Base-by-base conservation (phyloP, 1,140 invertebrate species). In the Scaptomyza pallida region DNA sequence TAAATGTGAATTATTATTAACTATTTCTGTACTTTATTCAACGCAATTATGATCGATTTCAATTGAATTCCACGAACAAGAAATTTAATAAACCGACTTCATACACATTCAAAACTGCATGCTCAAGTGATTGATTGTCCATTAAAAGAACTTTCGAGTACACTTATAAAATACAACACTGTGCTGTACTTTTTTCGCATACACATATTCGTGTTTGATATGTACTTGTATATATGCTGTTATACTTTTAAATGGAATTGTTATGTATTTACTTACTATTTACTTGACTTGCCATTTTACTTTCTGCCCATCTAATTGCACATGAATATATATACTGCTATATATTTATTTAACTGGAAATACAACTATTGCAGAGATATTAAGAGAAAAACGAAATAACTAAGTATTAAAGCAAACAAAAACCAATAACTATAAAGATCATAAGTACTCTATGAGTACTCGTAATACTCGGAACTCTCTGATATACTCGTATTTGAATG, bases 241-340 rank as follows among this genome's bases (percentile, higher is more conserved):
- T 30, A 35, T 63, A 63, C 21, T 40, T 40, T 44, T 86, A 65
- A 69, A 65, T 80, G 72, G 72, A 51, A 71, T 67, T 75, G 54
- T 70, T 68, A 33, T 52, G 26, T 65, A 37, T 72, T 41, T 72
- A 60, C 33, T 67, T 45, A 43, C 52, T 67, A 55, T 30, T 52
- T 63, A 78, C 50, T 82, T 88, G 82, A 89, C 75, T 82, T 88
- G 82, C 82, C 74, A 88, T 89, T 90, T 90, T 90, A 90, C 89
- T 90, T 90, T 90, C 89, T 90, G 89, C 89, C 89, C 89, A 90
- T 89, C 89, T 90, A 82, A 88, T 79, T 90, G 88, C 89, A 90
- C 88, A 61, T 67, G 62, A 71, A 59, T 60, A 60, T 62, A 65
- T 21, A 45, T 59, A 21, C 9, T 5, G 21, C 1, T 35, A 35